These are phyloP conservation scores for Mesopsocus fuscifrons DNA, from an alignment of 2,888 invertebrate species.

Conservation along the genomic window DNA sequence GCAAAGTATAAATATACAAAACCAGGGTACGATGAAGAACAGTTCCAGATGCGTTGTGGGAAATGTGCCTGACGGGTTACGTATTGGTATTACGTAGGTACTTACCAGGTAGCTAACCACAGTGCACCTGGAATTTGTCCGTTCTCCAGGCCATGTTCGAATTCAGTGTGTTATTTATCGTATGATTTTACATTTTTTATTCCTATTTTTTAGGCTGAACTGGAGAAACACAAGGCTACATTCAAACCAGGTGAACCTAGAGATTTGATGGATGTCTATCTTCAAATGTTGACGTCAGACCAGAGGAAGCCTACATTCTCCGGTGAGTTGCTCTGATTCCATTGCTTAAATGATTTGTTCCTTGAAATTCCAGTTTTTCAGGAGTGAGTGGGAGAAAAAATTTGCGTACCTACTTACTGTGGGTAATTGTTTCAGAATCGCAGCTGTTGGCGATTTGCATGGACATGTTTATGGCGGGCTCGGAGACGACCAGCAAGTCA, in stretches of 20 bases:
- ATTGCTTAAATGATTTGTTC: neutral
- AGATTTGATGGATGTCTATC: slow-evolving; percentile 67
- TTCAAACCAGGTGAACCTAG: slow-evolving; percentile 40
- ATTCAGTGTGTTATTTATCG: too few relatives aligned
- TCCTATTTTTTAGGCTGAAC: slow-evolving; percentile 17
- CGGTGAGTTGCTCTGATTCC: slow-evolving; percentile 19
- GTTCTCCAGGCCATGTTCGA: too few relatives aligned
- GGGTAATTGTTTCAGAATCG: slow-evolving; percentile 39
- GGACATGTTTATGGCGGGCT: slow-evolving; percentile 75
- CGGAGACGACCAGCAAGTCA: slow-evolving; percentile 67
- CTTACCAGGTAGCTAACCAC: too few relatives aligned
- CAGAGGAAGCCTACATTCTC: slow-evolving; percentile 30
- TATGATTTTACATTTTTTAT: too few relatives aligned
- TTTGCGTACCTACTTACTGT: too few relatives aligned
- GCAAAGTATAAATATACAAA: too few relatives aligned
- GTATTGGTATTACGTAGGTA: too few relatives aligned
- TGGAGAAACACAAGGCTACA: slow-evolving; percentile 46
- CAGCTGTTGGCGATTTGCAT: slow-evolving; percentile 62
- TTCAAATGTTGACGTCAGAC: slow-evolving; percentile 42
- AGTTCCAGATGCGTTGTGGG: too few relatives aligned
- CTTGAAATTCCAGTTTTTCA: neutral
- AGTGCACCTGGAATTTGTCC: too few relatives aligned
- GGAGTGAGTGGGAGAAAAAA: too few relatives aligned
- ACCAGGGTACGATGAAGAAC: too few relatives aligned
- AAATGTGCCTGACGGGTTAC: too few relatives aligned